A percentile compares a stretch with the other conserved stretches of the same genome.
Evolutionary conservation across 2,888 invertebrate species (phyloP).

Genomic region (Protophormia terraenovae): DNA sequence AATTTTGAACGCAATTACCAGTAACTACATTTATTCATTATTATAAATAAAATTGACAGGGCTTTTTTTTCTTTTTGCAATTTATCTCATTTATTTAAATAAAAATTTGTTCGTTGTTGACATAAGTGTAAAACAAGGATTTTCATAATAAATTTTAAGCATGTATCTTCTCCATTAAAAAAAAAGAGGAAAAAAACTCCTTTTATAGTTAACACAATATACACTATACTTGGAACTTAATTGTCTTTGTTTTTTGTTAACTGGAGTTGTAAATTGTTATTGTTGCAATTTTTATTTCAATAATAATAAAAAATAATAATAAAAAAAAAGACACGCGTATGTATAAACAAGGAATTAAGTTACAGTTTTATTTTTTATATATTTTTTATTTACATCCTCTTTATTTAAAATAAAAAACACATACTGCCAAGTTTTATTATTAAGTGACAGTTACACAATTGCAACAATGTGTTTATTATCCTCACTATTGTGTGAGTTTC

Average conservation of each 20-base stretch:
- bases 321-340: neutral
- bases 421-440: conserved; percentile 49
- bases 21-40: neutral
- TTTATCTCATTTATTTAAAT: neutral
- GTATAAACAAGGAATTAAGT: conserved; percentile 5
- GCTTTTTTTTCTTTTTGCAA: neutral
- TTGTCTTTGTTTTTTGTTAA: neutral
- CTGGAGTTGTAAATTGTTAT: conserved; percentile 18
- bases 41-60: neutral
- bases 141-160: conserved; percentile 28
- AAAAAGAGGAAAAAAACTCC: neutral
- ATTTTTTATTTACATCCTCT: neutral
- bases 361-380: conserved; percentile 34
- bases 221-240: neutral
- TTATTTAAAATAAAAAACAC: conserved; percentile 1
- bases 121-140: conserved; percentile 16
- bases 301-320: too few species aligned
- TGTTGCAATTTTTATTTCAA: conserved; percentile 9
- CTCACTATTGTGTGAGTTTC: conserved; percentile 16
- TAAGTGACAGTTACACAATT: conserved; percentile 63
- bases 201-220: neutral
- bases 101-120: conserved; percentile 13
- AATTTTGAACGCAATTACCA: neutral
- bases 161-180: neutral
- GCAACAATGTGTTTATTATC: conserved; percentile 63